A percentile compares a stretch with the other conserved stretches of the same genome.
Conservation (phyloP, 2,888 invertebrate species). For the Drosophila merina region DNA sequence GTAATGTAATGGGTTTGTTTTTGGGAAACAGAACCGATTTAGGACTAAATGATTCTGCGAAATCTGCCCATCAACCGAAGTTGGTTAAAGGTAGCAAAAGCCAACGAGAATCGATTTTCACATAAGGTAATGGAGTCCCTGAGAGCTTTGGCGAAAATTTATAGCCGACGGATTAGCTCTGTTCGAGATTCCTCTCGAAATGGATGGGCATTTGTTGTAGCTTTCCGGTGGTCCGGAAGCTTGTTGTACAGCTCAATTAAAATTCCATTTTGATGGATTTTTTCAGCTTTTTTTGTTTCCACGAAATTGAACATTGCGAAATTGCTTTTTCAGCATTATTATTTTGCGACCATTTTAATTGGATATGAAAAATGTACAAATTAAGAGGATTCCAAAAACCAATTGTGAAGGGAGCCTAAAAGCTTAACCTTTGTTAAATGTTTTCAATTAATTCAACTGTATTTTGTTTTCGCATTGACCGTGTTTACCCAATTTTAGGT, state of each 20-base stretch:
- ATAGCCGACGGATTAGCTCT: constrained; percentile 26
- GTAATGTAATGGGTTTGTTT: neutral
- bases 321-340: neutral
- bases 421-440: neutral
- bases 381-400: neutral
- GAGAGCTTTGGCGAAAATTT: constrained; percentile 17
- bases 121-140: constrained; percentile 1
- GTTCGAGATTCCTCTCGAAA: constrained; percentile 1
- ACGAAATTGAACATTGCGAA: neutral
- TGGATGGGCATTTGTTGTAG: constrained; percentile 1
- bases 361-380: neutral
- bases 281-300: neutral
- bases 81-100: constrained; percentile 16
- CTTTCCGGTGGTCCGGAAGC: constrained; percentile 2
- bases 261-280: constrained; percentile 8
- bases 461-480: neutral
- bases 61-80: constrained; percentile 22
- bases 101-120: constrained; percentile 36
- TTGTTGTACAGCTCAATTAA: constrained; percentile 6
- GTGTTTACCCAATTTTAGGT: neutral
- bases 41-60: constrained; percentile 6
- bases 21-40: neutral
- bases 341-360: neutral
- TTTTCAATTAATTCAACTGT: neutral
- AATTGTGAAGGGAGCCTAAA: neutral